Evolutionary conservation across 2,797 vertebrate species (phyloP).

Genomic region (Poeciliopsis presidionis): DNA sequence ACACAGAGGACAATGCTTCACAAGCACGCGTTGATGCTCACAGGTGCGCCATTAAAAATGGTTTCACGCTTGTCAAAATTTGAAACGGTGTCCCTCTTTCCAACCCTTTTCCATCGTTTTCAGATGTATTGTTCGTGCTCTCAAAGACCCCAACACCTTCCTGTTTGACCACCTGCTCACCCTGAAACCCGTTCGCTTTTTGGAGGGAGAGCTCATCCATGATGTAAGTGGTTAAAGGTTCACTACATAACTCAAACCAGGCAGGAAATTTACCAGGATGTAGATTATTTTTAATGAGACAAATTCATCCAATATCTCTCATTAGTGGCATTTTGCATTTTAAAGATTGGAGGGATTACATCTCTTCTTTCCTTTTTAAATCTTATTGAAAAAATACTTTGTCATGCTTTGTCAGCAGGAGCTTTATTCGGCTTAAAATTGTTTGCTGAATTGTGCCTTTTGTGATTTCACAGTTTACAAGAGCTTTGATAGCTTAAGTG

Average conservation of each 20-base stretch:
- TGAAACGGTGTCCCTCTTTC: neutral
- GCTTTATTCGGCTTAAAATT: neutral
- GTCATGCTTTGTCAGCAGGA: neutral
- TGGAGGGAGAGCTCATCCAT: constrained; percentile 98
- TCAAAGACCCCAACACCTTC: constrained; percentile 97
- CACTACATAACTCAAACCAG: neutral
- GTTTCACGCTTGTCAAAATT: neutral
- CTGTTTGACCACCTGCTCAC: constrained; percentile 97
- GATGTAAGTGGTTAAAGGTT: constrained; percentile 86
- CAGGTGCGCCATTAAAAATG: constrained; percentile 79
- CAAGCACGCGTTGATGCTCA: constrained; percentile 97
- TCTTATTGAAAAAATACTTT: neutral
- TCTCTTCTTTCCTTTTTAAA: neutral
- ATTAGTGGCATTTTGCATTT: neutral
- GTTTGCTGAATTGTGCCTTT: neutral
- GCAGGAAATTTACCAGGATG: too few relatives aligned
- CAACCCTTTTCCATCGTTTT: constrained; percentile 10
- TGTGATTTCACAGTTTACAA: neutral
- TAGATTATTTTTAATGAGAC: neutral
- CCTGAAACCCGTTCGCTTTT: constrained; percentile 97
- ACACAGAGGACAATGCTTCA: constrained; percentile 98
- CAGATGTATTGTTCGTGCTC: constrained; percentile 95
- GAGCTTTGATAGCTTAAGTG: neutral
- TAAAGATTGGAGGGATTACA: neutral
- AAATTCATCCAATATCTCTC: neutral